phyloP scores from a whole-genome alignment of 2,113 vertebrate species.

The Myiagra hebetior region DNA sequence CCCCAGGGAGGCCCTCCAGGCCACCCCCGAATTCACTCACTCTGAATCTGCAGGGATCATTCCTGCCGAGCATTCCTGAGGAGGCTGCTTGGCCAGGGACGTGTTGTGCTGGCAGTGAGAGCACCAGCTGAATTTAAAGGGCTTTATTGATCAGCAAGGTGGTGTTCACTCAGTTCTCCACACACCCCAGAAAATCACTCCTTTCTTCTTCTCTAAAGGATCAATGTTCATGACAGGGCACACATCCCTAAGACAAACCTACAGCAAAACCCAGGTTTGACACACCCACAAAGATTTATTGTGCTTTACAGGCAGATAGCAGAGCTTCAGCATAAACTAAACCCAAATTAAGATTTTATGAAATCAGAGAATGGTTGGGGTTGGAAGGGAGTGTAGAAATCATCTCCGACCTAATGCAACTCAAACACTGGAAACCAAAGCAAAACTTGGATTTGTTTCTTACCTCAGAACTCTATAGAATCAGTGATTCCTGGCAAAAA shows the following conservation, averaged over 20 bases:
- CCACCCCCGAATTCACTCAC: accelerated
- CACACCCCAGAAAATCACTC: background rate
- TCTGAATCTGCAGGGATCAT: accelerated
- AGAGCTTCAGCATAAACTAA: background rate
- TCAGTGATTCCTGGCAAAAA: background rate
- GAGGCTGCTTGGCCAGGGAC: too few species aligned
- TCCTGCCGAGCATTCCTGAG: background rate
- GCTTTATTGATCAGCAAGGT: background rate
- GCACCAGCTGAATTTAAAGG: background rate
- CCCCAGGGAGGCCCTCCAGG: background rate
- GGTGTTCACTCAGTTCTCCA: accelerated
- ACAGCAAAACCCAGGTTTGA: background rate
- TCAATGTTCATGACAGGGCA: background rate
- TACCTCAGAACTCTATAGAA: accelerated
- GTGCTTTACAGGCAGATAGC: accelerated
- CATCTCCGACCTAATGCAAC: background rate
- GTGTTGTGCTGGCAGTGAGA: background rate
- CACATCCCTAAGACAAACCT: background rate
- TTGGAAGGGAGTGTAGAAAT: too few species aligned
- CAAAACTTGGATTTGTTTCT: background rate
- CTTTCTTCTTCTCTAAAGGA: background rate
- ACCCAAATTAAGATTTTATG: background rate
- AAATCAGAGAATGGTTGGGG: background rate
- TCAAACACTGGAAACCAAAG: background rate
- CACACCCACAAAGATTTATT: background rate